Percentiles rank a stretch among this genome's conserved stretches.
Evolutionary conservation across 2,888 invertebrate species (phyloP).

Genomic region (Acronicta aceris): DNA sequence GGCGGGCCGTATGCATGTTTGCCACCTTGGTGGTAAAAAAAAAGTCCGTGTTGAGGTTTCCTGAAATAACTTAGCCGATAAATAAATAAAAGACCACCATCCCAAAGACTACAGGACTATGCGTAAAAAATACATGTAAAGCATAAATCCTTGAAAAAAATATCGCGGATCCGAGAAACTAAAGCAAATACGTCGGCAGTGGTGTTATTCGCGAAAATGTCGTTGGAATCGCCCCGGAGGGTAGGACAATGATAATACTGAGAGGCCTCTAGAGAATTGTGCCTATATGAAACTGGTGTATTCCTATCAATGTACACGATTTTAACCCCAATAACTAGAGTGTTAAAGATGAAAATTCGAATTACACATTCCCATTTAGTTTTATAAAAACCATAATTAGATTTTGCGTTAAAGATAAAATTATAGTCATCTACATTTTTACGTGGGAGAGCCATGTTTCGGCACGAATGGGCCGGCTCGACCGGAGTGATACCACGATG

Average conservation of each 20-base stretch:
- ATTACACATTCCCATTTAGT: no score
- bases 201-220: slow-evolving; percentile 44
- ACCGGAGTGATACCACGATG: no score
- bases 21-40: no score
- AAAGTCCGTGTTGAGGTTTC: no score
- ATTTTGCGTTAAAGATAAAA: no score
- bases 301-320: slow-evolving; percentile 31
- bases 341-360: background rate
- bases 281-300: slow-evolving; percentile 33
- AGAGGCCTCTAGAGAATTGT: slow-evolving; percentile 60
- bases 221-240: slow-evolving; percentile 35
- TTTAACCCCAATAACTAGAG: slow-evolving; percentile 28
- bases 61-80: background rate
- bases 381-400: no score
- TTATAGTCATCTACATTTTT: no score
- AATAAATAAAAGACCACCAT: background rate
- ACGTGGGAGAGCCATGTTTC: no score
- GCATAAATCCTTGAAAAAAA: slow-evolving; percentile 52
- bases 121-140: slow-evolving; percentile 26
- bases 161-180: slow-evolving; percentile 22
- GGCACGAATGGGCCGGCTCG: no score
- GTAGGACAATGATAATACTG: slow-evolving; percentile 69
- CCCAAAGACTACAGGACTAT: background rate
- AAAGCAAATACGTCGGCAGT: slow-evolving; percentile 45
- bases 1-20: no score